A percentile compares a stretch with the other conserved stretches of the same genome.
Evolutionary conservation across 2,797 vertebrate species (phyloP).

Genomic region (Gambusia yucatana): DNA sequence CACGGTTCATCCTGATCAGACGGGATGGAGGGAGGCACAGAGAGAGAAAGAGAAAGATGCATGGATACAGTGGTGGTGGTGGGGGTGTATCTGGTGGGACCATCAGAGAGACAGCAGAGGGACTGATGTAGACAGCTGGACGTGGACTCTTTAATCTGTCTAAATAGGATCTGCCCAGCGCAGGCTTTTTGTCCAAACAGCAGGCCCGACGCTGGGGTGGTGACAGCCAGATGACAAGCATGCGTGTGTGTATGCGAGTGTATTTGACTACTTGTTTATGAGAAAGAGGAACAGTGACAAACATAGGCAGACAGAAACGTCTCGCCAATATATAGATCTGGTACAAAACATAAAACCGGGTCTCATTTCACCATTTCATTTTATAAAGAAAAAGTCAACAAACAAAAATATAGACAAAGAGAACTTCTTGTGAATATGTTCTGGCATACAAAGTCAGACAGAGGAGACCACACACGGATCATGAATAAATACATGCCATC

Average conservation of each 20-base stretch:
- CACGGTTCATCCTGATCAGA: constrained; percentile 43
- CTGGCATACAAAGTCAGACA: not conserved
- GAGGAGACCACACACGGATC: not conserved
- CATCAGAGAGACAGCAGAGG: constrained; percentile 48
- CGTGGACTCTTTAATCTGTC: constrained; percentile 72
- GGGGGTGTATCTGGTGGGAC: constrained; percentile 52
- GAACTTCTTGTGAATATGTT: not conserved
- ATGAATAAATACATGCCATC: not conserved
- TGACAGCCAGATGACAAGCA: constrained; percentile 67
- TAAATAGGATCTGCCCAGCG: constrained; percentile 72
- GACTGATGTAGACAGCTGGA: constrained; percentile 75
- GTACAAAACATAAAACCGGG: not conserved
- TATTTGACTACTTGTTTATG: constrained; percentile 2
- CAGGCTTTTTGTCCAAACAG: constrained; percentile 60
- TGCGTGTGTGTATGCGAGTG: constrained; percentile 8
- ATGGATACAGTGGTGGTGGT: constrained; percentile 15
- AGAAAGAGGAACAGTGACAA: constrained; percentile 5
- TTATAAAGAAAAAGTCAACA: not conserved
- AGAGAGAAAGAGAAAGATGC: constrained; percentile 18
- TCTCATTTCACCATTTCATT: not conserved
- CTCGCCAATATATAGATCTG: not conserved
- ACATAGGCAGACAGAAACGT: not conserved
- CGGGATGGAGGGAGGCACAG: constrained; percentile 33
- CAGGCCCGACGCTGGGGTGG: constrained; percentile 55
- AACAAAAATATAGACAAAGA: not conserved